Evolutionary conservation across 2,797 vertebrate genomes (phyloP).

Genomic region (Lutjanus campechanus): DNA sequence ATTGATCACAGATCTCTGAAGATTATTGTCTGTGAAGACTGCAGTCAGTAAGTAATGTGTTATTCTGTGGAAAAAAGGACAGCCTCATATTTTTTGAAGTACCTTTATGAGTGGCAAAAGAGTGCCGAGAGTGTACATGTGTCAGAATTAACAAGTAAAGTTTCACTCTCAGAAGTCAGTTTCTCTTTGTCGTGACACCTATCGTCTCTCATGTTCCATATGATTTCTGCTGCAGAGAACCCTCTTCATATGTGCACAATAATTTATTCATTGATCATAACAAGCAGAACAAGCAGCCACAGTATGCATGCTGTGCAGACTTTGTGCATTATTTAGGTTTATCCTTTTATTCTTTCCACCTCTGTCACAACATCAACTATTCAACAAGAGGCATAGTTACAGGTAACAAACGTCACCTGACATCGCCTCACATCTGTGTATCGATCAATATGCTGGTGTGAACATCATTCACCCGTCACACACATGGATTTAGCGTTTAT

Average conservation of each 20-base stretch:
- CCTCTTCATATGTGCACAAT: constrained; percentile 40
- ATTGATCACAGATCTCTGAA: constrained; percentile 54
- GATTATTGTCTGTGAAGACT: constrained; percentile 43
- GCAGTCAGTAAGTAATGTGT: constrained; percentile 33
- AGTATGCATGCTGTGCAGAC: constrained; percentile 11
- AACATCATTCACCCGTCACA: constrained; percentile 29
- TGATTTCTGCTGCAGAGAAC: constrained; percentile 33
- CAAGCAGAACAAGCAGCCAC: constrained; percentile 34
- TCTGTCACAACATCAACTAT: constrained; percentile 42
- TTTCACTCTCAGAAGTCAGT: not conserved
- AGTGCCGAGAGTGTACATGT: constrained; percentile 3
- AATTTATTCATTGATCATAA: constrained; percentile 68
- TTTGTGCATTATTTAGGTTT: constrained; percentile 43
- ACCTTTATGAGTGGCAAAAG: not conserved
- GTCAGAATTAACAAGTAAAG: constrained; percentile 11
- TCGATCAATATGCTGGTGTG: constrained; percentile 33
- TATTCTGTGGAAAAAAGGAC: constrained; percentile 28
- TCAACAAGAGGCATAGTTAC: constrained; percentile 12
- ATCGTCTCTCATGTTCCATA: constrained; percentile 3
- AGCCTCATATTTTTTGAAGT: constrained; percentile 19
- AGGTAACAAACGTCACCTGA: constrained; percentile 5
- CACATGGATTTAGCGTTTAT: constrained; percentile 42
- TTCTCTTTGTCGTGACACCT: constrained; percentile 1
- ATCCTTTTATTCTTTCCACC: constrained; percentile 35
- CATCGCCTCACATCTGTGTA: constrained; percentile 12